phyloP scores from a whole-genome alignment of 2,797 vertebrate species.

The Echeneis naucrates region DNA sequence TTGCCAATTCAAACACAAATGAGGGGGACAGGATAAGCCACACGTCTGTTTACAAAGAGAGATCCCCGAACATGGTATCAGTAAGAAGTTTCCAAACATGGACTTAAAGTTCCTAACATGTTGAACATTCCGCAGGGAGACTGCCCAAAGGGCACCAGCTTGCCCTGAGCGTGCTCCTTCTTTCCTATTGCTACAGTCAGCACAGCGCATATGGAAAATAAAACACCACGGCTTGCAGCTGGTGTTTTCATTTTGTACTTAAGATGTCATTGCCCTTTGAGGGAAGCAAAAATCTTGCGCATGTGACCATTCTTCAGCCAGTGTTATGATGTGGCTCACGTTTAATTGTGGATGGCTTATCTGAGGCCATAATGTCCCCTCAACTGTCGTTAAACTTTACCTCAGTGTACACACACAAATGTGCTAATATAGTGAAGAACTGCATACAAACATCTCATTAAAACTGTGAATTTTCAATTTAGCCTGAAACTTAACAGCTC shows the following conservation, averaged over 20 bases:
- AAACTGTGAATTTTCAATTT: conserved; percentile 39
- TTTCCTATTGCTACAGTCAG: conserved; percentile 58
- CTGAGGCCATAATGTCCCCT: conserved; percentile 32
- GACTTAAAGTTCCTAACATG: conserved; percentile 73
- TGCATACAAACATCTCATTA: conserved; percentile 60
- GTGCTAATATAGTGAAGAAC: conserved; percentile 55
- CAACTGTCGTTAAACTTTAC: conserved; percentile 61
- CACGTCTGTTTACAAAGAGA: conserved; percentile 40
- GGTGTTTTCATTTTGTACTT: conserved; percentile 76
- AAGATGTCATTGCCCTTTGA: conserved; percentile 71
- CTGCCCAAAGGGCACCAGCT: conserved; percentile 70
- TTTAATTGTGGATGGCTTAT: conserved; percentile 44
- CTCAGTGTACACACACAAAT: conserved; percentile 44
- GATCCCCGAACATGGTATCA: conserved; percentile 43
- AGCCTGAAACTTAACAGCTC: conserved; percentile 23
- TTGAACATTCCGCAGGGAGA: conserved; percentile 73
- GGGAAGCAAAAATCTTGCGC: conserved; percentile 56
- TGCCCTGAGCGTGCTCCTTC: conserved; percentile 59
- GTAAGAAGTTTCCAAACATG: conserved; percentile 71
- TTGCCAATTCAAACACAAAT: conserved; percentile 42
- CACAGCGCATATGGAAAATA: conserved; percentile 61
- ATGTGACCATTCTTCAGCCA: conserved; percentile 59
- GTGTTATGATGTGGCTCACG: conserved; percentile 46
- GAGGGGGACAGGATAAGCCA: conserved; percentile 29
- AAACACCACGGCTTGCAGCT: conserved; percentile 70